These are phyloP conservation scores for Hermaeophaga mercurialis DNA, from an alignment of 2,888 invertebrate genomes.

Conservation along the genomic window DNA sequence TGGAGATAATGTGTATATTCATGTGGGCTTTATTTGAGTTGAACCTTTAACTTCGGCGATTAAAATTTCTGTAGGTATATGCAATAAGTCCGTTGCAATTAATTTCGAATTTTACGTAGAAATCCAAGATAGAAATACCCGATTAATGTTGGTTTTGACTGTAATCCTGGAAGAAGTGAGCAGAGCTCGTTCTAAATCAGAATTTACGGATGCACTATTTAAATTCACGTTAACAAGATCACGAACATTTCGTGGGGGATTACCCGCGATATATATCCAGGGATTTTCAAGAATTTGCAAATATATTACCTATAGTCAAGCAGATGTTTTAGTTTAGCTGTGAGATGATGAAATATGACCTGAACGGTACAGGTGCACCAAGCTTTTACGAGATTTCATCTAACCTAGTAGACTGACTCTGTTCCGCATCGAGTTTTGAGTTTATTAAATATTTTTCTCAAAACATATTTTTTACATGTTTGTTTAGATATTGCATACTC, in stretches of 20 bases:
- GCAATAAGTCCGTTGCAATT: slow-evolving; percentile 2
- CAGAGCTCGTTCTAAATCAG: slow-evolving; percentile 31
- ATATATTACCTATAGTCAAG: not conserved
- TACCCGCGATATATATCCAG: slow-evolving; percentile 7
- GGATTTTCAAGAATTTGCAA: slow-evolving; percentile 16
- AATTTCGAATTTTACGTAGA: slow-evolving; percentile 11
- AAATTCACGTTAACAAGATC: slow-evolving; percentile 40
- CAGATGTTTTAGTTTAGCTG: not conserved
- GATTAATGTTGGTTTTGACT: slow-evolving; percentile 13
- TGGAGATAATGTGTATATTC: no score
- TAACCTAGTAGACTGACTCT: no score
- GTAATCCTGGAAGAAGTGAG: slow-evolving; percentile 5
- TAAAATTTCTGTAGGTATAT: not conserved
- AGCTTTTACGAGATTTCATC: no score
- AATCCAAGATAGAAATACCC: slow-evolving; percentile 3
- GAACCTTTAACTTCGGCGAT: no score
- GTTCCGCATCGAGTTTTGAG: no score
- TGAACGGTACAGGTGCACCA: not conserved
- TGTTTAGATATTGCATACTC: no score
- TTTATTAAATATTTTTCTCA: no score
- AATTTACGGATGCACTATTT: slow-evolving; percentile 37
- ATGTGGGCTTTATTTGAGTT: no score
- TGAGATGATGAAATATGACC: slow-evolving; percentile 1
- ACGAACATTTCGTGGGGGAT: slow-evolving; percentile 32
- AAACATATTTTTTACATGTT: no score